A percentile compares a stretch with the other conserved stretches of the same genome.
These are phyloP conservation scores for Oryzias melastigma DNA, from an alignment of 2,113 vertebrate species.

Conservation along the genomic window DNA sequence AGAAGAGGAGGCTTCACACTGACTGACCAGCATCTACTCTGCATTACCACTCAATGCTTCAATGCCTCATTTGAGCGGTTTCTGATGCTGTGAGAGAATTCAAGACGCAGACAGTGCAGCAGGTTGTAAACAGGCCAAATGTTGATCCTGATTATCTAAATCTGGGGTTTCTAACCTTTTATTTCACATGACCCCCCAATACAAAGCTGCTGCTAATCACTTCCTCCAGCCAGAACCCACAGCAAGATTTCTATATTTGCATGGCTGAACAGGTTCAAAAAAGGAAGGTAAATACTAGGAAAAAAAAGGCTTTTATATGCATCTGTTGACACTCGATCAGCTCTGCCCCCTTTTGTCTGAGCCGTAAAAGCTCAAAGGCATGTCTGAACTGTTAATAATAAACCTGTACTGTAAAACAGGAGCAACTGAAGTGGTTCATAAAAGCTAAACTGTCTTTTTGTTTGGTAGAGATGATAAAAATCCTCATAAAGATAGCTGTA, in stretches of 20 bases:
- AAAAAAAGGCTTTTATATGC: not conserved
- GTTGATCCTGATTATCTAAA: slow-evolving; percentile 13
- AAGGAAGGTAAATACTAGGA: too few species aligned
- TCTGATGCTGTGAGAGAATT: not conserved
- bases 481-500: too few species aligned
- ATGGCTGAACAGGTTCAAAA: not conserved
- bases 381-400: not conserved
- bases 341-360: not conserved
- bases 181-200: not conserved
- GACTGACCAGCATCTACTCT: slow-evolving; percentile 18
- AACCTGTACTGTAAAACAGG: not conserved
- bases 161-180: slow-evolving; percentile 1
- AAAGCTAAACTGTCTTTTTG: not conserved
- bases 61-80: not conserved
- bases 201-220: not conserved
- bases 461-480: too few species aligned
- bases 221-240: not conserved
- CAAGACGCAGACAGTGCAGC: not conserved
- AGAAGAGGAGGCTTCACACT: not conserved
- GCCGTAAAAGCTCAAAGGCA: not conserved
- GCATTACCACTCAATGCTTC: slow-evolving; percentile 4
- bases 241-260: not conserved
- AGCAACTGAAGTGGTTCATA: not conserved
- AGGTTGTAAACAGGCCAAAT: slow-evolving; percentile 8
- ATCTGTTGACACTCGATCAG: not conserved